Base-by-base conservation (phyloP, 2,113 vertebrate genomes). In the Falco punctatus region DNA sequence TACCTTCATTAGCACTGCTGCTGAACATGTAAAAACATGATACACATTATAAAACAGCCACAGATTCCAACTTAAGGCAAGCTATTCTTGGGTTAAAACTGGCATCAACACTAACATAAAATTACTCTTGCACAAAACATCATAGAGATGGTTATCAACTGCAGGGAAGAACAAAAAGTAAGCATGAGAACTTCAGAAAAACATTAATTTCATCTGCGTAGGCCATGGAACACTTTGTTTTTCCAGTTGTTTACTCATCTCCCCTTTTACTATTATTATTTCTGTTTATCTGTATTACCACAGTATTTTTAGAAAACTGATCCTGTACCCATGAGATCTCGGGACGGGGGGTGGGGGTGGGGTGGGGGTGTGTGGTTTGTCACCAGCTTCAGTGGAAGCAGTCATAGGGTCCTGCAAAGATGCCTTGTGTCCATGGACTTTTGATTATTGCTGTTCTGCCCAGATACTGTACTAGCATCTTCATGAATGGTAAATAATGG, bases 21-120 rank as follows among this genome's bases (percentile, higher is more conserved):
- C 81, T 75, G 54, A 97, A 95, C 97, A 92, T 97, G 97, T 97
- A 62, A 95, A 97, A 98, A 97, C 98, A 98, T 18, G 97, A 97
- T 38, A 90, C 40, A 89, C 40, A 61, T 96, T 97, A 91, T 85
- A 94, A 96, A 97, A 96, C 78, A 94, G 81, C 44, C n/a, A 4
- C 55, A 91, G 80, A 96, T 93, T 97, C 97, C 96, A 93, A 97
- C 87, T 86, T 70, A 88, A 94, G 88, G 88, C 87, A 95, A 95
- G 93, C 85, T 89, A 83, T 94, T 93, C 66, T 84, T 6, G 21
- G 85, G 96, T 95, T 96, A 97, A 97, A 98, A 94, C 80, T 97
- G 92, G 93, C 94, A 97, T 72, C 92, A 90, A 84, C 79, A 84
- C 86, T 86, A 81, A 75, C 8, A 61, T 78, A 92, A 93, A 88